Evolutionary conservation across 1,140 invertebrate species (phyloP).

Genomic region (Forficula auricularia): DNA sequence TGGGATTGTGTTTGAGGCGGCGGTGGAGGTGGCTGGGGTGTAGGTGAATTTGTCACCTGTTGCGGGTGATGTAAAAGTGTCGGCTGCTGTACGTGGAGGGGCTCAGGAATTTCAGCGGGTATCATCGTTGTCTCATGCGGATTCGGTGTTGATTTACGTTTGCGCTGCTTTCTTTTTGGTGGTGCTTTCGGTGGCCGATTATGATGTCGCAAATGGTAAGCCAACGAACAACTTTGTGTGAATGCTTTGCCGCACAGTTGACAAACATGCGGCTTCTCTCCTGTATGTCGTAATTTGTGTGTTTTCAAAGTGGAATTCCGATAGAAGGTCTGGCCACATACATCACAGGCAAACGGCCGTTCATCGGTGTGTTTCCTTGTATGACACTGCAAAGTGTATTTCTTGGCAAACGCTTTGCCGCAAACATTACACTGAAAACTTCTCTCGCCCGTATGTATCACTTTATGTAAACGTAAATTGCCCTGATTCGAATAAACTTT

Average conservation of each 20-base stretch:
- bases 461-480: slow-evolving; percentile 7
- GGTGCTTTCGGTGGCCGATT: slow-evolving; percentile 1
- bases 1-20: too few species aligned
- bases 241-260: slow-evolving; percentile 7
- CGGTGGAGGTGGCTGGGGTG: too few species aligned
- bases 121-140: too few species aligned
- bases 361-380: slow-evolving; percentile 29
- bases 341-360: slow-evolving; percentile 27
- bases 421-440: slow-evolving; percentile 4
- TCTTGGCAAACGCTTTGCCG: slow-evolving; percentile 4
- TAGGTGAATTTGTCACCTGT: too few species aligned
- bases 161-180: slow-evolving; percentile 3
- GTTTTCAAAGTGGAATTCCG: slow-evolving; percentile 12
- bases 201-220: slow-evolving; percentile 7
- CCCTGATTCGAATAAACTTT: slow-evolving; percentile 8
- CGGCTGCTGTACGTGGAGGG: too few species aligned
- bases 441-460: slow-evolving; percentile 1
- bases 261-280: slow-evolving; percentile 5
- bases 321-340: slow-evolving; percentile 25
- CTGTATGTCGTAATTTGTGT: slow-evolving; percentile 8
- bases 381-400: slow-evolving; percentile 9
- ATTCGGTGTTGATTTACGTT: too few species aligned
- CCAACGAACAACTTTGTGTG: slow-evolving; percentile 3
- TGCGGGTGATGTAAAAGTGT: too few species aligned
- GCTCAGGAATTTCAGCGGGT: too few species aligned